Evolutionary conservation across 64 coral and sea anemone genomes (phyloP), one percentile per base, ranked within the genome.

Genomic region (Acropora tenuis): DNA sequence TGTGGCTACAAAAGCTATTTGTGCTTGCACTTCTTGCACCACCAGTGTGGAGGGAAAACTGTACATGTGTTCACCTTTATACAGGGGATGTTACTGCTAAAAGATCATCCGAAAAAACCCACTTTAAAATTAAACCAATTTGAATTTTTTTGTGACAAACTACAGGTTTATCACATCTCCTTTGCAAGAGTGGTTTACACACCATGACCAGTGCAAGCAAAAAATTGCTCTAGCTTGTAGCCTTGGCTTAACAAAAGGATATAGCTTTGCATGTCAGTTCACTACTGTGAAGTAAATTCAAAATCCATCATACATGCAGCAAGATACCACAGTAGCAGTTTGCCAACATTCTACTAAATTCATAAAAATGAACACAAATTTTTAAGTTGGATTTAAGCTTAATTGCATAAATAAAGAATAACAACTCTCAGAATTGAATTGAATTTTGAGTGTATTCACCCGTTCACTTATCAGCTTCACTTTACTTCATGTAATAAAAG

Each of bases 91-190:
- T 73, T 8, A 73, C 69, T 73, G 16, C 18, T 19, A 73, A 73
- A 73, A 73, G 30, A 73, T 30, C 18, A 19, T 30, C 69, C 69
- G 6, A 73, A 73, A 73, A 73, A 30, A 30, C 9, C 18, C 69
- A 42, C 30, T 73, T 73, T 73, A 73, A 73, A 73, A 73, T 73
- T 73, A 73, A 73, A 73, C 69, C 69, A 20, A 73, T 73, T 73
- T 73, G 18, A 41, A 20, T 19, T 30, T 73, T 73, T 73, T 73
- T 73, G 69, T 73, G 69, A 73, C 69, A 73, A 73, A 73, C 69
- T 73, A 30, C 69, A 73, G 69, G 69, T 73, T 73, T 73, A 73
- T 73, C 69, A 73, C 69, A 73, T 73, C 69, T 73, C 69, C 69
- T 73, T 19, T 73, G 69, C 18, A 63, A 73, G 69, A 73, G 69